A percentile compares a stretch with the other conserved stretches of the same genome.
phyloP scores from a whole-genome alignment of 2,888 invertebrate species.

The Hylaea fasciaria region DNA sequence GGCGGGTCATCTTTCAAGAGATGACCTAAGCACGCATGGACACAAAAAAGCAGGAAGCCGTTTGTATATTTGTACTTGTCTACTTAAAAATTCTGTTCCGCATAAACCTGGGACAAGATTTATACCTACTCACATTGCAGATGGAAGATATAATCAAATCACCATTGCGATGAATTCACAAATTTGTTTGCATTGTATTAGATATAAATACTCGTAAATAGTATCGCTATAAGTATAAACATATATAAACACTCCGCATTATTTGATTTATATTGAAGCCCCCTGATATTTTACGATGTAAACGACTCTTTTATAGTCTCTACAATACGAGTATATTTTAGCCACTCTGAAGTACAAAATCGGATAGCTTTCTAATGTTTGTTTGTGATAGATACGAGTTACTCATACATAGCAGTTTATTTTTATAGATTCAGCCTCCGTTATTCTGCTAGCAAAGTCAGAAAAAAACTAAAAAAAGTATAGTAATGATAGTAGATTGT shows the following conservation, averaged over 20 bases:
- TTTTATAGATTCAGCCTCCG: too few species aligned
- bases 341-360: too few species aligned
- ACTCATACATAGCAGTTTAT: too few species aligned
- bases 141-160: slow-evolving; percentile 6
- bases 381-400: too few species aligned
- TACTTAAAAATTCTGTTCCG: slow-evolving; percentile 29
- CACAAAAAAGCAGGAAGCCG: slow-evolving; percentile 31
- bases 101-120: slow-evolving; percentile 21
- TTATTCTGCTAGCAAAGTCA: too few species aligned
- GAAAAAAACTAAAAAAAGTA: too few species aligned
- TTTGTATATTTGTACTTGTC: slow-evolving; percentile 25
- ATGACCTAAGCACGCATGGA: slow-evolving; percentile 39
- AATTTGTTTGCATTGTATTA: background rate
- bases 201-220: background rate
- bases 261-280: background rate
- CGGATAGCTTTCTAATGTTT: background rate
- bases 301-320: too few species aligned
- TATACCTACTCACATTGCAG: slow-evolving; percentile 15
- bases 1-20: slow-evolving; percentile 36
- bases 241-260: background rate
- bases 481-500: too few species aligned
- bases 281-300: background rate
- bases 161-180: background rate
- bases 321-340: too few species aligned
- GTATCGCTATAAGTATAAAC: background rate